A percentile compares a stretch with the other conserved stretches of the same genome.
Conservation (phyloP, 2,113 vertebrate genomes). For the Ceyx melanurus region DNA sequence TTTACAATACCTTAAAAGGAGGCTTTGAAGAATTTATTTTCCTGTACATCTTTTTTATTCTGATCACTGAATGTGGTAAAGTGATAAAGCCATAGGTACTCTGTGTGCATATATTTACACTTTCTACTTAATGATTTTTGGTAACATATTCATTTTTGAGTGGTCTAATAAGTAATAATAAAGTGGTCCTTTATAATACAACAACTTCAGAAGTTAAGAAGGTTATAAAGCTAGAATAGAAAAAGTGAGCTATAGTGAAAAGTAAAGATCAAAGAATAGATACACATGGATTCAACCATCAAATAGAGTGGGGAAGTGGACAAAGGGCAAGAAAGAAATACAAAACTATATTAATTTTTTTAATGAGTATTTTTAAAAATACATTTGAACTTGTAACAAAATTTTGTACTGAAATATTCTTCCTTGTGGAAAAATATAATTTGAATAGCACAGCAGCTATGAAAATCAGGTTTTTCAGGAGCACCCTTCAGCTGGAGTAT, state of each 20-base stretch:
- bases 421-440: background rate
- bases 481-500: background rate
- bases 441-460: background rate
- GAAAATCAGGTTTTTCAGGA: background rate
- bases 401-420: background rate
- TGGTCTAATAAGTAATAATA: background rate
- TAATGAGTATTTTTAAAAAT: background rate
- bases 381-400: background rate
- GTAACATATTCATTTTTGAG: background rate
- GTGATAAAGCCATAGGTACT: background rate
- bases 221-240: background rate
- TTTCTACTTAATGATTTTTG: background rate
- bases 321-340: background rate
- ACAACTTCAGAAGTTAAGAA: background rate
- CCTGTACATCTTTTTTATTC: background rate
- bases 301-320: background rate
- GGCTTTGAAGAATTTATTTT: slow-evolving; percentile 3
- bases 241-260: background rate
- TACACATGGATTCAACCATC: background rate
- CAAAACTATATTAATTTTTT: background rate
- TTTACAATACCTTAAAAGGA: slow-evolving; percentile 20
- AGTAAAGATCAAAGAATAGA: background rate
- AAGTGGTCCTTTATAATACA: background rate
- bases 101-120: background rate
- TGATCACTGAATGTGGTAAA: background rate